Percentiles rank a stretch among this genome's conserved stretches.
Evolutionary conservation across 1,140 invertebrate species (phyloP).

Genomic region (Eupristina koningsbergeri): DNA sequence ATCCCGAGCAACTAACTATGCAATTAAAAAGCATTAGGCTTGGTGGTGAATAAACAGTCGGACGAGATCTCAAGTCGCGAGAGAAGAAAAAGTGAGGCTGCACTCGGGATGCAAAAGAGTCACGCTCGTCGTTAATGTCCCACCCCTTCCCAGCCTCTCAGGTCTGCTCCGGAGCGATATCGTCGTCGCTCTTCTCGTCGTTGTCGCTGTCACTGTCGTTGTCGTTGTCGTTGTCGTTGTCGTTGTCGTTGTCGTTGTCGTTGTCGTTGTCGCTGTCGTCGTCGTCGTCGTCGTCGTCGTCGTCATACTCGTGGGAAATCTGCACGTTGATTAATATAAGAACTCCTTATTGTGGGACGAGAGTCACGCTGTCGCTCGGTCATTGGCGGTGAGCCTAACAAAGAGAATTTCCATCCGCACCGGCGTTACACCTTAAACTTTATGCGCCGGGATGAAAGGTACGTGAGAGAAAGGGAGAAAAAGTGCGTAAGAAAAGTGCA

Average conservation of each 20-base stretch:
- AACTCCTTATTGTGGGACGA: constrained; percentile 48
- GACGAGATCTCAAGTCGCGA: constrained; percentile 15
- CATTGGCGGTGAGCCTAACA: constrained; percentile 38
- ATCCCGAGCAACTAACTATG: neutral
- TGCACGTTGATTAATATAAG: constrained; percentile 50
- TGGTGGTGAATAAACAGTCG: neutral
- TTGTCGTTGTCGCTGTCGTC: too few species aligned
- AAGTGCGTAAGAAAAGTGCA: constrained; percentile 4
- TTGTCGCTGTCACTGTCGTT: too few species aligned
- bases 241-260: too few species aligned
- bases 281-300: too few species aligned
- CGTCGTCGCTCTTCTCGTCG: too few species aligned
- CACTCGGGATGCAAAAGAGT: constrained; percentile 23
- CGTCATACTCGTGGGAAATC: constrained; percentile 57
- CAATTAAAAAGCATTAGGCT: neutral
- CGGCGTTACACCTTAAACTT: neutral
- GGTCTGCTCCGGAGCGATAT: neutral
- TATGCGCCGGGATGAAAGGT: neutral
- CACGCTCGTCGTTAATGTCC: constrained; percentile 6
- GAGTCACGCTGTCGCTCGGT: constrained; percentile 41
- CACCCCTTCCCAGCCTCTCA: neutral
- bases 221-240: too few species aligned
- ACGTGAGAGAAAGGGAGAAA: constrained; percentile 1
- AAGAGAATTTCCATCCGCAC: constrained; percentile 39
- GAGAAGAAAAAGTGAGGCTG: constrained; percentile 4